phyloP scores from a whole-genome alignment of 2,888 invertebrate species.

The Sipha maydis region DNA sequence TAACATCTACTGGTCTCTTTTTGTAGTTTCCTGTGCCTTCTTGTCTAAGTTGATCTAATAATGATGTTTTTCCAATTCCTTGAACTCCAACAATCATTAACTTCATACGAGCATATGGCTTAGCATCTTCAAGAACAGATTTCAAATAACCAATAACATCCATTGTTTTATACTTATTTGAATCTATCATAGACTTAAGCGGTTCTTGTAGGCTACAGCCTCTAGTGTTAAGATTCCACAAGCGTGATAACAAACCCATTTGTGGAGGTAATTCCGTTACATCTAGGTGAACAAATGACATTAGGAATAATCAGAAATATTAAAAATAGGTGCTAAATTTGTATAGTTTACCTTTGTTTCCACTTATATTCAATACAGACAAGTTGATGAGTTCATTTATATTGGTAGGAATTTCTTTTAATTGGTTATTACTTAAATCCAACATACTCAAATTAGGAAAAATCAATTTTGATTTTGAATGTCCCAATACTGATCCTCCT shows the following conservation, averaged over 20 bases:
- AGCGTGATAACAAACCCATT: constrained; percentile 90
- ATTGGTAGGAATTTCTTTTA: constrained; percentile 82
- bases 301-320: not conserved
- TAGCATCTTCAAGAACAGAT: constrained; percentile 87
- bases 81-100: constrained; percentile 95
- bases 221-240: constrained; percentile 95
- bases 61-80: constrained; percentile 88
- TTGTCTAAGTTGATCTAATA: constrained; percentile 86
- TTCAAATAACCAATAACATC: constrained; percentile 94
- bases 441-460: constrained; percentile 95
- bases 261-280: constrained; percentile 91
- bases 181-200: constrained; percentile 87
- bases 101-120: constrained; percentile 94
- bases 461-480: constrained; percentile 73
- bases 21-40: constrained; percentile 82
- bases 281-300: constrained; percentile 69
- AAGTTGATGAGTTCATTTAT: constrained; percentile 87
- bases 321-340: constrained; percentile 23
- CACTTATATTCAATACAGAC: constrained; percentile 93
- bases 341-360: constrained; percentile 74
- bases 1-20: constrained; percentile 77
- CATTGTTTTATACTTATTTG: constrained; percentile 94
- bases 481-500: constrained; percentile 25
- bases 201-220: constrained; percentile 91
- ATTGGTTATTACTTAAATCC: constrained; percentile 89